phyloP scores from a whole-genome alignment of 1,140 invertebrate species.

The Lepidurus apus region DNA sequence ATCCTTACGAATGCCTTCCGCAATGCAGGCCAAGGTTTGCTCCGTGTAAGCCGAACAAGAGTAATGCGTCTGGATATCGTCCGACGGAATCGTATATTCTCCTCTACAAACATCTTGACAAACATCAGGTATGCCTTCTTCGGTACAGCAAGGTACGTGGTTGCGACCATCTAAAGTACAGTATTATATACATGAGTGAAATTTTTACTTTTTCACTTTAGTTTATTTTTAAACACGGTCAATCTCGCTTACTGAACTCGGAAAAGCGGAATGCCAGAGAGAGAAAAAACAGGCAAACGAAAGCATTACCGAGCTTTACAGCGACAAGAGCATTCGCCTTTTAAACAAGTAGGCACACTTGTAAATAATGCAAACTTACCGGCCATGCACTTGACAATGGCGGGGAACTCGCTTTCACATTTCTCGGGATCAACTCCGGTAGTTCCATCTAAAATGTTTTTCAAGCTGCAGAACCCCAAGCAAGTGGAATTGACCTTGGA shows the following conservation, averaged over 20 bases:
- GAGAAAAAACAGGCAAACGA: too few species aligned
- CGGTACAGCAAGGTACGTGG: constrained; percentile 73
- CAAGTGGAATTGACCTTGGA: constrained; percentile 62
- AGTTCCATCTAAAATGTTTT: constrained; percentile 69
- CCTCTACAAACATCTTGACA: constrained; percentile 79
- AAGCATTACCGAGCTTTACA: too few species aligned
- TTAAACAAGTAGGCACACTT: neutral
- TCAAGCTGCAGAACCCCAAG: constrained; percentile 73
- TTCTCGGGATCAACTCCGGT: constrained; percentile 69
- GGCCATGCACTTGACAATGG: constrained; percentile 62
- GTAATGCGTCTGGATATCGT: constrained; percentile 73
- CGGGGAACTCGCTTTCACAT: constrained; percentile 68
- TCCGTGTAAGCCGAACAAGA: constrained; percentile 76
- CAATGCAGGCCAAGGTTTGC: constrained; percentile 70
- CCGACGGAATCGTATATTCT: constrained; percentile 73
- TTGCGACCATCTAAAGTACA: constrained; percentile 61
- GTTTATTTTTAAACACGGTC: too few species aligned
- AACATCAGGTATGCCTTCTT: constrained; percentile 70
- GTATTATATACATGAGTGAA: too few species aligned
- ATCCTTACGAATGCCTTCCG: constrained; percentile 65
- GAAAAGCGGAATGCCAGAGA: too few species aligned
- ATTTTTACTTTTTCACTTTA: too few species aligned
- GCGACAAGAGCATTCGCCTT: neutral
- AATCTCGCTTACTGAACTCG: too few species aligned
- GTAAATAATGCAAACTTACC: constrained; percentile 42